Evolutionary conservation across 2,888 invertebrate species (phyloP), one percentile per base, ranked within the genome.

Genomic region (Pachymerium ferrugineum): DNA sequence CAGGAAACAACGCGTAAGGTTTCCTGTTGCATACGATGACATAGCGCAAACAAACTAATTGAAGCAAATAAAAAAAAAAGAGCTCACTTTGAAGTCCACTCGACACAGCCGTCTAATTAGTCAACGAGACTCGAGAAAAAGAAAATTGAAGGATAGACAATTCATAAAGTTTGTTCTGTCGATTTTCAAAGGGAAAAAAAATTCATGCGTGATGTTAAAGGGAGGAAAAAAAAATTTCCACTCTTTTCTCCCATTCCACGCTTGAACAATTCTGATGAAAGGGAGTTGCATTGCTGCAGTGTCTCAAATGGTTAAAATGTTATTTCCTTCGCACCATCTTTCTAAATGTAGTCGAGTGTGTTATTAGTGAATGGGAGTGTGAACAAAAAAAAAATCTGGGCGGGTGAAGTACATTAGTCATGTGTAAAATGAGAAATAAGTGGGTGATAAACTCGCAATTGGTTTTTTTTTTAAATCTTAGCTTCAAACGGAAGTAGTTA

Each of bases 371-470:
- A 42, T n/a, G 42, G 5, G n/a, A n/a, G n/a, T 8, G 19, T 16
- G 47, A 19, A 3, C 19, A 19, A 1, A 47, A 28, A 25, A 62
- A 62, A 62, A 62, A 62, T 22, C 25, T 22, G n/a, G 28, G 62
- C 22, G 47, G 12, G 62, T 16, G 8, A 62, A 62, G 25, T 62
- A n/a, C 25, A 62, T 62, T 62, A 25, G 62, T 25, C 62, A 25
- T 3, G 62, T 62, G 62, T 62, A 62, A 62, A 62, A 62, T 62
- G 62, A 62, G 62, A 62, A 62, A 62, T 62, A 62, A 62, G 62
- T 62, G 62, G 62, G 62, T n/a, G 62, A 62, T 62, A 62, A 62
- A 62, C 25, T 62, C 62, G 28, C 62, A 62, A 62, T 62, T 62
- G 62, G 28, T 22, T 38, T 38, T n/a, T n/a, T n/a, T n/a, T n/a